Base-by-base conservation (phyloP, 2,888 invertebrate species). In the Drosophila macrospina region DNA sequence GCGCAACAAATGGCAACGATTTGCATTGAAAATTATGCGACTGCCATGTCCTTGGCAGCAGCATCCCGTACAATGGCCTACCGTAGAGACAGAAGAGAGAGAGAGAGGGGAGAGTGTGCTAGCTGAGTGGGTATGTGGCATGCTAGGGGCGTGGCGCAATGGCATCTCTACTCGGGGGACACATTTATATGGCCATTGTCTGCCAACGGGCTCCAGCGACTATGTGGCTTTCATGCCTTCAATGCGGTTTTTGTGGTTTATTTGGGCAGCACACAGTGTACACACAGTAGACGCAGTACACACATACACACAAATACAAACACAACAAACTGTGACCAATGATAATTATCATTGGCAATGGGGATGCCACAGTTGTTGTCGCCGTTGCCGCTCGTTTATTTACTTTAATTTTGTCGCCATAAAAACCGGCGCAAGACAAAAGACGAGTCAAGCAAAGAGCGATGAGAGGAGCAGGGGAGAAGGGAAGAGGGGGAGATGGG, bases 401-500 rank as follows among this genome's bases (percentile, higher is more conserved):
- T 85, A 84, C 87, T 75, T 86, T 86, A 83, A 86, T 84, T 86
- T 84, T 66, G 74, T 59, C 73, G 66, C 69, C 67, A 86, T 73
- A 80, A 82, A 82, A 82, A 64, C 68, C 57, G 52, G 16, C 47
- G 50, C 57, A 44, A 57, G 59, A 55, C 65, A 6, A 28, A 6
- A 54, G 59, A 55, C 74, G 36, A 76, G 59, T 68, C 61, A 52
- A 48, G 15, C 1, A 11, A 16, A 11, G 6, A 13, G n/a, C 2
- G 1, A n/a, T 11, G 10, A n/a, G 7, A n/a, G 4, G 4, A 20
- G 5, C 10, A n/a, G 15, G 36, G 5, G 7, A 10, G 28, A n/a
- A 28, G 2, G 10, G 8, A 10, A 15, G 5, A 10, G 45, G 0
- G n/a, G 32, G 2, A 15, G 15, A 15, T 26, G 42, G 24, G 32